Evolutionary conservation across 2,888 invertebrate genomes (phyloP).

Genomic region (Tipula lateralis): DNA sequence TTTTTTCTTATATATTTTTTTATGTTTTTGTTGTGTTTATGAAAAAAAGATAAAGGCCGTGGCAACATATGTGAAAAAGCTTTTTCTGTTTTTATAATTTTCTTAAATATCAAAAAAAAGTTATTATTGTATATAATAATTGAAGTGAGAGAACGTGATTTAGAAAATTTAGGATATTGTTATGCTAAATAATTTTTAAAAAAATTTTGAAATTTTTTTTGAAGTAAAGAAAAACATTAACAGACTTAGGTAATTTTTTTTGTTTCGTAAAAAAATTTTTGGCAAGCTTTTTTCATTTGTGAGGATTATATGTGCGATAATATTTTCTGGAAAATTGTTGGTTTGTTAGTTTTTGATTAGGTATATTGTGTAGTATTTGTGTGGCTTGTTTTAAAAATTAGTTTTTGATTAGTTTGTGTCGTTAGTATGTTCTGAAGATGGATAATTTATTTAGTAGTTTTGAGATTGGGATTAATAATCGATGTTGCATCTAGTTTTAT

Average conservation of each 20-base stretch:
- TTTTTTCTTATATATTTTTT: not conserved
- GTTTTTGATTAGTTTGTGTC: not conserved
- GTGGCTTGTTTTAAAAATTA: not conserved
- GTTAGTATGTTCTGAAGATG: not conserved
- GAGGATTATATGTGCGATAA: constrained; percentile 47
- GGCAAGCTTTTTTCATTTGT: constrained; percentile 40
- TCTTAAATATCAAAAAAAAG: not conserved
- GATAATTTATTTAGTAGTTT: not conserved
- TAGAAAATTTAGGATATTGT: not conserved
- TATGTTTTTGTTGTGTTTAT: constrained; percentile 37
- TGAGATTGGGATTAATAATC: not conserved
- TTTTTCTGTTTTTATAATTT: constrained; percentile 25
- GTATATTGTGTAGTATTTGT: constrained; percentile 4
- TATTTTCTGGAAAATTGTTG: constrained; percentile 30
- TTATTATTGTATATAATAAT: not conserved
- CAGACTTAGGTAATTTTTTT: constrained; percentile 6
- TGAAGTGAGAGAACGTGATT: not conserved
- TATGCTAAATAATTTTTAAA: not conserved
- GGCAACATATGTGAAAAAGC: constrained; percentile 52
- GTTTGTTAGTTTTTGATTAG: constrained; percentile 33
- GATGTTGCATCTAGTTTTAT: not conserved
- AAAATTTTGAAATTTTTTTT: not conserved
- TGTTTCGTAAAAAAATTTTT: not conserved
- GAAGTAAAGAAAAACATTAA: not conserved
- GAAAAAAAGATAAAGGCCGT: constrained; percentile 51